Evolutionary conservation across 1,140 invertebrate genomes (phyloP).

Genomic region (Zaprionus inermis): DNA sequence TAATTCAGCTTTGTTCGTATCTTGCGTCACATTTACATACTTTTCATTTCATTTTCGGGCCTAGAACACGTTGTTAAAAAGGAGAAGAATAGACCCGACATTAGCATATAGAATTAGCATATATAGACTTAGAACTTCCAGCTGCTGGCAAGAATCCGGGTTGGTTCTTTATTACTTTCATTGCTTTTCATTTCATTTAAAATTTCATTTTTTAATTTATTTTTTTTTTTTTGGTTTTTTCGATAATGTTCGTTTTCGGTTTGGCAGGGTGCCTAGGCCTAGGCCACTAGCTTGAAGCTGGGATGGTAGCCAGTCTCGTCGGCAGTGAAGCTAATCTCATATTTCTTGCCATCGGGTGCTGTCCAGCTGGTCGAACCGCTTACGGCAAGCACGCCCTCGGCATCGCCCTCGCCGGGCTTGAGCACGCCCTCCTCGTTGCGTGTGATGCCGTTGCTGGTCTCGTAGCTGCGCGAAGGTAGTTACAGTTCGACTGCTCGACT

Average conservation of each 20-base stretch:
- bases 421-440: constrained; percentile 87
- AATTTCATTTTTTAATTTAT: background rate
- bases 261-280: constrained; percentile 3
- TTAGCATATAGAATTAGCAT: constrained; percentile 13
- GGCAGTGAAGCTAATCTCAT: constrained; percentile 88
- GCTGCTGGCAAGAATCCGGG: constrained; percentile 8
- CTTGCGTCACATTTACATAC: constrained; percentile 35
- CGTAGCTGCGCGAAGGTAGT: constrained; percentile 84
- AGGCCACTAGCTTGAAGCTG: constrained; percentile 85
- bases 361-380: constrained; percentile 88
- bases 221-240: constrained; percentile 9
- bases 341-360: constrained; percentile 87
- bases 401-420: constrained; percentile 85
- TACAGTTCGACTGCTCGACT: too few species aligned
- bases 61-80: constrained; percentile 43
- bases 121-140: background rate
- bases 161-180: constrained; percentile 27
- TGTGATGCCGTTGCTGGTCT: constrained; percentile 89
- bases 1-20: background rate
- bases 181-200: constrained; percentile 16
- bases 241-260: constrained; percentile 16
- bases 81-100: background rate
- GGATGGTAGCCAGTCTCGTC: constrained; percentile 91
- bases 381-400: constrained; percentile 85
- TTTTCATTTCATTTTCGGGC: constrained; percentile 49